Conservation (phyloP, 64 coral and sea anemone species). For the Platygyra sinensis region DNA sequence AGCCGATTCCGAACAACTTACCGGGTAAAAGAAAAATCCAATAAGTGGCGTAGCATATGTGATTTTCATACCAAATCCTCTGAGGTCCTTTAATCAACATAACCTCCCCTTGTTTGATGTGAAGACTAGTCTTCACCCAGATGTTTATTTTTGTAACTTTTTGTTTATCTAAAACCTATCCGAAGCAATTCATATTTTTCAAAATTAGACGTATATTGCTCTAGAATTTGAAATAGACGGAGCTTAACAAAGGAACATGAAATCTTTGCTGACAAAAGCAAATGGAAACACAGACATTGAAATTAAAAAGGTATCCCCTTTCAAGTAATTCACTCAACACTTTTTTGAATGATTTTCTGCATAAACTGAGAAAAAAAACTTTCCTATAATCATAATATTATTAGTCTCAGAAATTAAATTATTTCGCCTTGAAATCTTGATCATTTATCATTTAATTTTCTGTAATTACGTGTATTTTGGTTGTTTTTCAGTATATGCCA, state of each 20-base stretch:
- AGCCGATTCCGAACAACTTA: background rate
- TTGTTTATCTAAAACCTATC: slow-evolving; percentile 9
- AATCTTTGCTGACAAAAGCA: background rate
- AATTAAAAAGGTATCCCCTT: background rate
- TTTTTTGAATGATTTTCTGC: background rate
- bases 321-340: background rate
- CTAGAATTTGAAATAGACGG: background rate
- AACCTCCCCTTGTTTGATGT: background rate
- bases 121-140: background rate
- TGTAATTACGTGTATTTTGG: slow-evolving; percentile 1
- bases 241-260: background rate
- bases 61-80: background rate
- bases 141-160: slow-evolving; percentile 47
- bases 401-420: background rate
- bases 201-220: slow-evolving; percentile 13
- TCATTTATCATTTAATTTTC: slow-evolving; percentile 21
- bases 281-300: background rate
- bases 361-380: background rate
- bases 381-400: background rate
- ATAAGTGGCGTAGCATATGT: background rate
- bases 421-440: background rate
- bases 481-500: background rate
- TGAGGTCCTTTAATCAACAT: background rate
- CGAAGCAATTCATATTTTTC: slow-evolving; percentile 13
- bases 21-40: background rate